Percentiles rank a stretch among this genome's conserved stretches.
These are phyloP conservation scores for Taxidea taxus DNA, from an alignment of 2,113 vertebrate species.

Conservation along the genomic window DNA sequence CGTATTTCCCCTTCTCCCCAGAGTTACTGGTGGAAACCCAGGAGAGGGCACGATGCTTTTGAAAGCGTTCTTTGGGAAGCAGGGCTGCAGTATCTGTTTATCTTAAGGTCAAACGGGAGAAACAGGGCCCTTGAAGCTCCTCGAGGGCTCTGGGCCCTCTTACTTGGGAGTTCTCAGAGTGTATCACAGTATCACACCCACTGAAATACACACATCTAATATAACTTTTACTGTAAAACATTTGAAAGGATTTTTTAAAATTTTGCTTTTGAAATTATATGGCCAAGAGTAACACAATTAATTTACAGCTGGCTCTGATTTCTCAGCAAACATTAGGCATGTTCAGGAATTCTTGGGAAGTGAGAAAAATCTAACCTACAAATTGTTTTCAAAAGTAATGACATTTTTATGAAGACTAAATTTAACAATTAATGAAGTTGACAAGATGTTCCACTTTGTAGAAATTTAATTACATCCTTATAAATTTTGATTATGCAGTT, in stretches of 20 bases:
- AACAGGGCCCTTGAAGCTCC: background rate
- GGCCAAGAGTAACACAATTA: conserved; percentile 59
- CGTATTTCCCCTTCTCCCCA: background rate
- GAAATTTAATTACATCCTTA: conserved; percentile 40
- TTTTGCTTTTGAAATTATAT: conserved; percentile 55
- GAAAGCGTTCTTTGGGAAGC: background rate
- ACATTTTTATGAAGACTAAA: conserved; percentile 55
- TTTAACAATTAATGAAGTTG: conserved; percentile 47
- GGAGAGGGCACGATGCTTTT: background rate
- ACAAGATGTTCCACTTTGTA: conserved; percentile 51
- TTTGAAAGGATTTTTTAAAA: conserved; percentile 39
- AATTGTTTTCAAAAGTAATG: conserved; percentile 59
- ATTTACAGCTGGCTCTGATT: conserved; percentile 61
- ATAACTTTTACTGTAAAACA: conserved; percentile 45
- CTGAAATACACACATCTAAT: background rate
- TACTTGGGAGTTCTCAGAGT: background rate
- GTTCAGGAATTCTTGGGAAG: conserved; percentile 63
- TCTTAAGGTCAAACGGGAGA: background rate
- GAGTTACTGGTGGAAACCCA: background rate
- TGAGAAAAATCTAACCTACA: conserved; percentile 59
- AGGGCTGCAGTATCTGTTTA: background rate
- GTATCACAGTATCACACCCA: background rate
- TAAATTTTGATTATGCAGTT: conserved; percentile 45
- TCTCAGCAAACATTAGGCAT: conserved; percentile 50
- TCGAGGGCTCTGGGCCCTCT: background rate